Evolutionary conservation across 2,113 vertebrate species (phyloP), one percentile per base, ranked within the genome.

Genomic region (Gallinago undulata): DNA sequence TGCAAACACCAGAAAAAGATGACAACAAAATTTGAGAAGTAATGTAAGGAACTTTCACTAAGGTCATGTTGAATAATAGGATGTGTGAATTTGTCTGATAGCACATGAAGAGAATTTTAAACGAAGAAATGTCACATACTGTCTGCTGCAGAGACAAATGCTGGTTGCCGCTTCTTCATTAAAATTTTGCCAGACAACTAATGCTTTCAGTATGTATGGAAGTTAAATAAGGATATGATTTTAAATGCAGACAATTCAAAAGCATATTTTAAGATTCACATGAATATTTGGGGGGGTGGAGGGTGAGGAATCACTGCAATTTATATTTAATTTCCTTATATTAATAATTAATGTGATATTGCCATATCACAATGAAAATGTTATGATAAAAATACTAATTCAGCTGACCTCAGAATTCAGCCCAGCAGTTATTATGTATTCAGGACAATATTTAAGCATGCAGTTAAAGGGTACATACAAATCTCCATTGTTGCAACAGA

Each of bases 131-230:
- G 9, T 74, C 82, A 77, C 63, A 73, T 43, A 17, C 4, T 87
- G 57, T 35, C 59, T 85, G 41, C 56, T 85, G 41, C 57, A 86
- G 37, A 94, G 59, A 69, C 73, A 92, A 94, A 81, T 66, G n/a
- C n/a, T 74, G 55, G 56, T 96, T n/a, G 13, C 63, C 85, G 57
- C 62, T 64, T 30, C 60, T 87, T 92, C 28, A 21, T 89, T 81
- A 95, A 75, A 75, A 53, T 84, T 95, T 94, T 86, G 70, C 39
- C 74, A 84, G 45, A 39, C 70, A 90, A 31, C 43, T 57, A 79
- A 60, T 33, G 27, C 55, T 86, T 92, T 59, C 69, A 81, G 41
- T 33, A 33, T 11, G 13, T 27, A 64, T 75, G 23, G 8, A 93
- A 75, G 48, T 68, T 83, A 90, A 85, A 82, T 63, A 73, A 82